These are phyloP conservation scores for Agapostemon virescens DNA, from an alignment of 2,888 invertebrate genomes.

Conservation along the genomic window DNA sequence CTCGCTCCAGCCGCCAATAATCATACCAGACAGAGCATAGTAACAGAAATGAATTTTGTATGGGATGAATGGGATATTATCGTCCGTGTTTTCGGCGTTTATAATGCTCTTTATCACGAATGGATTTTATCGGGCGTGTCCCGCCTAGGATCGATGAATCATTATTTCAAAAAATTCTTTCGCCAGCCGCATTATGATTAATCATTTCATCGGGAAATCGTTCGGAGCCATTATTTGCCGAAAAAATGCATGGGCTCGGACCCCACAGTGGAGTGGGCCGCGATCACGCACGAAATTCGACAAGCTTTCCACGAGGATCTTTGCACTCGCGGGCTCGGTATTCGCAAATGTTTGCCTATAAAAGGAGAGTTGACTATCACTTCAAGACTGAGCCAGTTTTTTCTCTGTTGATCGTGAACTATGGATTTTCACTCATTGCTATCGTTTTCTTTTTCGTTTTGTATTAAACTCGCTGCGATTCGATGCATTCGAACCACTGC, in stretches of 20 bases:
- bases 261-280: neutral
- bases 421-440: neutral
- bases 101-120: conserved; percentile 63
- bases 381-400: conserved; percentile 13
- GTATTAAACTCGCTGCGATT: neutral
- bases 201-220: conserved; percentile 25
- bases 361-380: neutral
- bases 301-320: neutral
- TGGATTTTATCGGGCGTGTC: conserved; percentile 51
- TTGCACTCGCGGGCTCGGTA: neutral
- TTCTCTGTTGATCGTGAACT: neutral
- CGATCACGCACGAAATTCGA: conserved; percentile 11
- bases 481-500: no score
- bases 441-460: neutral
- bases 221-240: neutral
- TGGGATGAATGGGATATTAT: conserved; percentile 62
- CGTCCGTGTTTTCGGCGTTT: conserved; percentile 54
- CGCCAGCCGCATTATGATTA: conserved; percentile 33
- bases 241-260: conserved; percentile 9
- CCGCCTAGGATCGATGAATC: conserved; percentile 41
- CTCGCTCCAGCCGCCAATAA: conserved; percentile 33
- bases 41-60: conserved; percentile 59
- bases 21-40: conserved; percentile 29
- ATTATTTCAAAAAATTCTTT: conserved; percentile 50
- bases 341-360: neutral